Percentiles rank a stretch among this genome's conserved stretches.
These are phyloP conservation scores for Galerucella pusilla DNA, from an alignment of 2,888 invertebrate species.

Conservation along the genomic window DNA sequence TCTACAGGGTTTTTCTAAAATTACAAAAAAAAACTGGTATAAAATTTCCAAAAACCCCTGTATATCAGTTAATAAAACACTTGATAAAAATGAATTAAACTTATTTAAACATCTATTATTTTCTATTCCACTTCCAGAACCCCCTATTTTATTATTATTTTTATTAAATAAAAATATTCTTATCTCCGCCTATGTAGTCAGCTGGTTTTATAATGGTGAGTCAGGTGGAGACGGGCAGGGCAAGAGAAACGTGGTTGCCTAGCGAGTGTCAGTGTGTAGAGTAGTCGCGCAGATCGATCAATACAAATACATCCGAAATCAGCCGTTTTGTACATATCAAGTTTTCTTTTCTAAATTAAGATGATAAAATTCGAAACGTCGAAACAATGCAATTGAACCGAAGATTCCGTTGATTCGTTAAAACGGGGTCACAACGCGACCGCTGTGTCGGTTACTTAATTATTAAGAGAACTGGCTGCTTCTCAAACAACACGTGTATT, in stretches of 20 bases:
- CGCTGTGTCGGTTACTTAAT: conserved; percentile 42
- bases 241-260: conserved; percentile 43
- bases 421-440: conserved; percentile 17
- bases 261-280: conserved; percentile 39
- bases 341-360: conserved; percentile 6
- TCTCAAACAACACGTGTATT: conserved; percentile 16
- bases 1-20: too few species aligned
- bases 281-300: conserved; percentile 46
- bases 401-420: neutral
- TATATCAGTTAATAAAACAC: too few species aligned
- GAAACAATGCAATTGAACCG: too few species aligned
- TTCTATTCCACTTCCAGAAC: too few species aligned
- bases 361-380: too few species aligned
- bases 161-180: neutral
- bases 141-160: neutral
- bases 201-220: conserved; percentile 31
- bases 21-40: too few species aligned
- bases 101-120: too few species aligned
- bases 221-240: conserved; percentile 39
- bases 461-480: neutral
- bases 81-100: too few species aligned
- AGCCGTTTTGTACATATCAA: conserved; percentile 43
- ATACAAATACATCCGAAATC: conserved; percentile 34
- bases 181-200: conserved; percentile 39
- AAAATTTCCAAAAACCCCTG: too few species aligned